Evolutionary conservation across 1,140 invertebrate species (phyloP), one percentile per base, ranked within the genome.

Genomic region (Leptopilina clavipes): DNA sequence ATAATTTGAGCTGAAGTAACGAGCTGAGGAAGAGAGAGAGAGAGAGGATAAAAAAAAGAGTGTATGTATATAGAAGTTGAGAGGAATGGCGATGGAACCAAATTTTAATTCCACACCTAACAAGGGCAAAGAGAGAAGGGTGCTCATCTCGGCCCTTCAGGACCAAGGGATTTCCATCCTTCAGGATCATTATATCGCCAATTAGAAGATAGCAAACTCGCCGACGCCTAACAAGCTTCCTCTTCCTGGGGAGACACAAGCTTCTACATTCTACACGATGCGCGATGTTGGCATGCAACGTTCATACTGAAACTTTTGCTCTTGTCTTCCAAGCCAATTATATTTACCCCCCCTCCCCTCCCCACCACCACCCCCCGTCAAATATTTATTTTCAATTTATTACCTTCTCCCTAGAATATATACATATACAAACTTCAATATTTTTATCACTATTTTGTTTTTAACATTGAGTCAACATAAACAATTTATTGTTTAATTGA

Each of bases 171-270:
- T 88, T 40, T 89, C 86, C 85, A 90, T 91, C 88, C 89, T 90
- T 89, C 86, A 89, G 86, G 88, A 90, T 91, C 89, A 90, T 91
- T 91, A 90, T 91, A 91, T 90, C 89, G 88, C 89, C 89, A 91
- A 90, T 91, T 91, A 91, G 89, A 90, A 90, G 89, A 89, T 87
- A 85, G 88, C 85, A 84, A 89, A 83, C 85, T 84, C 84, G 84
- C 85, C 88, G 82, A 86, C 87, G 89, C 86, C 87, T 90, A 91
- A 91, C 90, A 91, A 91, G 89, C 89, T 89, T 90, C 87, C 88
- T 89, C 89, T 89, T 90, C 87, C 88, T 89, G 87, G 79, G 83
- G 84, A 85, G 85, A 86, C 83, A 86, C 83, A 84, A 82, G 86
- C 77, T 81, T 86, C 74, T 72, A 74, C 71, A 76, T 75, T 76